Evolutionary conservation across 1,140 invertebrate species (phyloP), one percentile per base, ranked within the genome.

Genomic region (Phthorimaea operculella): DNA sequence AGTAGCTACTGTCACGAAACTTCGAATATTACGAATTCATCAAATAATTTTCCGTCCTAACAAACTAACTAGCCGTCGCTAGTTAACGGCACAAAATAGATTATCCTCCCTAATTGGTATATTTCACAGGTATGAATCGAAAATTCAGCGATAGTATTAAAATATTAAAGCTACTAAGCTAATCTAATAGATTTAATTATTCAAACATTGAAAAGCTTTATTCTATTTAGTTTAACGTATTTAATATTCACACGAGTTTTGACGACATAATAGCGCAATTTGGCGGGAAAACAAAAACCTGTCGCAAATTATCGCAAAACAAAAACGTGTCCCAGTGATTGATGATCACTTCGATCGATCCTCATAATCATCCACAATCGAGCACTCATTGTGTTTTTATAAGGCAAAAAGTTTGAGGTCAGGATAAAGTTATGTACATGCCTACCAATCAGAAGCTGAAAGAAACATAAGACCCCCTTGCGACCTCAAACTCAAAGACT

Each of bases 361-460:
- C 10, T 39, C 36, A 39, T 39, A 39, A 39, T 39, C 36, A 28
- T 28, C 6, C 21, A 28, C 21, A 28, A 28, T 28, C 21, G 21
- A 28, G 36, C 3, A 1, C 10, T n/a, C n/a, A 39, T 39, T 39
- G 36, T 39, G 36, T 4, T 39, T 39, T 39, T 39, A 39, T 39
- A 39, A 2, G n/a, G 36, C 36, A 39, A 39, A 28, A 28, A 28
- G 21, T 42, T 44, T 57, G 57, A 61, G 59, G 59, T 61, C 55
- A 57, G 59, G 55, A 57, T 61, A 57, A 61, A 61, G 55, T 57
- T 57, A n/a, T n/a, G n/a, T n/a, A 36, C 58, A 33, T 45, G 52
- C 11, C 21, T 28, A 39, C 36, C 36, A 39, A 10, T 39, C 47
- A 57, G 55, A 42, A 61, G 55, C 52, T 39, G 47, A 14, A 47